A percentile compares a stretch with the other conserved stretches of the same genome.
Evolutionary conservation across 2,113 vertebrate species (phyloP).

Genomic region (Chunga burmeisteri): DNA sequence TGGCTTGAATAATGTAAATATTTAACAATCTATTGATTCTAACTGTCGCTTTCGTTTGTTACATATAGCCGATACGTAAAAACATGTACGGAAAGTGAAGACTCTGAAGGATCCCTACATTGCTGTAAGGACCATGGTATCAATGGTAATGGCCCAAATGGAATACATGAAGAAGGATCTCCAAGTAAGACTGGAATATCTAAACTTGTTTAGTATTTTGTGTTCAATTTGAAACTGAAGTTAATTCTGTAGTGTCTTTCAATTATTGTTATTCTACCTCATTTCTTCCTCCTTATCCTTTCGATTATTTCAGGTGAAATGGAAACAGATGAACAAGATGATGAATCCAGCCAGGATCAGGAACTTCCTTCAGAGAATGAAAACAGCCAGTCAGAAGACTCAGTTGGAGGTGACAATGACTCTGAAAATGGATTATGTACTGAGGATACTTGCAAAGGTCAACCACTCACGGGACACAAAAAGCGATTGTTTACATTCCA

Average conservation of each 20-base stretch:
- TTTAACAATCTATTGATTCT: not conserved
- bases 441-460: slow-evolving; percentile 86
- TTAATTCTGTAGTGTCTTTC: not conserved
- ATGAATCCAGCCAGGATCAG: slow-evolving; percentile 98
- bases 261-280: not conserved
- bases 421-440: slow-evolving; percentile 91
- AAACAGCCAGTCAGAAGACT: slow-evolving; percentile 97
- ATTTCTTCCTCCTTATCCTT: not conserved
- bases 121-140: slow-evolving; percentile 87
- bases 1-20: not conserved
- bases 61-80: slow-evolving; percentile 80
- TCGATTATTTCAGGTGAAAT: slow-evolving; percentile 84
- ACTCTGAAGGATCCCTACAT: slow-evolving; percentile 84
- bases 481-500: slow-evolving; percentile 98
- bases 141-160: slow-evolving; percentile 93
- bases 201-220: not conserved
- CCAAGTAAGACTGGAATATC: slow-evolving; percentile 84
- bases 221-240: not conserved
- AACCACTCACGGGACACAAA: slow-evolving; percentile 80
- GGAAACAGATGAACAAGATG: slow-evolving; percentile 97
- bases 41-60: slow-evolving; percentile 9
- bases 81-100: slow-evolving; percentile 79
- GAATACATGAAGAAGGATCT: slow-evolving; percentile 92
- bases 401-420: slow-evolving; percentile 93
- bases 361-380: slow-evolving; percentile 97